A percentile compares a stretch with the other conserved stretches of the same genome.
Conservation (phyloP, 2,113 vertebrate genomes). For the Rutilus rutilus region DNA sequence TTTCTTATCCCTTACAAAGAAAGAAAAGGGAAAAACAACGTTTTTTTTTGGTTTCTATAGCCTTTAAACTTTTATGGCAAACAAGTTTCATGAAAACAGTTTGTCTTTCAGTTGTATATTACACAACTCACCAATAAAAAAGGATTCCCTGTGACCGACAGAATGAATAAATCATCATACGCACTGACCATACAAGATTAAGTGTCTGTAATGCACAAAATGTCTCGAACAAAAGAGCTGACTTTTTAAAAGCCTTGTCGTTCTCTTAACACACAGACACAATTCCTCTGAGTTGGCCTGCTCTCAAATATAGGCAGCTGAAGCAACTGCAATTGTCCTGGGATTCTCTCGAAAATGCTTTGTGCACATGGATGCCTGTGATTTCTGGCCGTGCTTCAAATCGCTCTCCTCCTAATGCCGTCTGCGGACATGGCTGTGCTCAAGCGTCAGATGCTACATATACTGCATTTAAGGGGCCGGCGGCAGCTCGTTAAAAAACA, state of each 20-base stretch:
- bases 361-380: slow-evolving; percentile 41
- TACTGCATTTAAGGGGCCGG: neutral
- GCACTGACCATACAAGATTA: neutral
- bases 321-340: slow-evolving; percentile 16
- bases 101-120: neutral
- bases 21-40: neutral
- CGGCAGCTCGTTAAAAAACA: slow-evolving; percentile 31
- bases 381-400: slow-evolving; percentile 40
- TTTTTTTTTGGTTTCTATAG: too few species aligned
- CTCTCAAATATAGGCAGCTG: slow-evolving; percentile 29
- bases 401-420: slow-evolving; percentile 5
- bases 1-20: neutral
- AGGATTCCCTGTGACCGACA: neutral
- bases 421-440: slow-evolving; percentile 24
- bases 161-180: slow-evolving; percentile 1
- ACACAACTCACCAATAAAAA: neutral
- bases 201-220: neutral
- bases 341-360: slow-evolving; percentile 26
- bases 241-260: slow-evolving; percentile 5
- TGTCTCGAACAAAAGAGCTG: neutral
- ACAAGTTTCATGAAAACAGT: neutral
- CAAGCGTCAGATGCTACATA: slow-evolving; percentile 21
- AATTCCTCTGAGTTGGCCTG: slow-evolving; percentile 18
- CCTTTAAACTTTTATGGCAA: neutral
- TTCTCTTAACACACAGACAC: slow-evolving; percentile 8